A percentile compares a stretch with the other conserved stretches of the same genome.
phyloP scores from a whole-genome alignment of 2,888 invertebrate genomes.

The Electrophaes corylata region DNA sequence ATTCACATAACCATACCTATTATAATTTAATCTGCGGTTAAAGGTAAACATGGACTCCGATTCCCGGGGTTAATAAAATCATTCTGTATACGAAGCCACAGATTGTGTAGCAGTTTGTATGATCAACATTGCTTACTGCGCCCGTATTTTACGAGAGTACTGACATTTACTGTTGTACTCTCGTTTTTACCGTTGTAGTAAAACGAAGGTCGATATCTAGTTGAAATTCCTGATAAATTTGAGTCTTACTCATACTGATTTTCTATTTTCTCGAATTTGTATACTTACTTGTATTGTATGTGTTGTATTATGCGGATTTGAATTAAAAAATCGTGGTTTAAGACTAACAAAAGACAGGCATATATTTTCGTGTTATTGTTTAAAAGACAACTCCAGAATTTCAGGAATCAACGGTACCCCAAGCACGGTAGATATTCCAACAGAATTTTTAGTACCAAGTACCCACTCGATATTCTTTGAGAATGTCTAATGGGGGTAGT shows the following conservation, averaged over 20 bases:
- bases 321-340: no score
- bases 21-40: conserved; percentile 31
- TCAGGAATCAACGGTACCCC: no score
- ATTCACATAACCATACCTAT: conserved; percentile 29
- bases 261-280: conserved; percentile 35
- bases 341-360: no score
- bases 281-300: no score
- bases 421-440: no score
- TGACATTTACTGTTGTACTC: conserved; percentile 77
- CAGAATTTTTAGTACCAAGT: no score
- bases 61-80: conserved; percentile 75
- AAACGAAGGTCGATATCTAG: conserved; percentile 69
- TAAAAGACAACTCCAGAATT: no score
- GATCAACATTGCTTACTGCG: conserved; percentile 52
- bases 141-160: conserved; percentile 65
- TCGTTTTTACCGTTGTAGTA: conserved; percentile 70
- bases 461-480: no score
- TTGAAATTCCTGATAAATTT: conserved; percentile 39
- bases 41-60: conserved; percentile 62
- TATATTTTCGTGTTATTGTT: no score
- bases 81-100: conserved; percentile 61
- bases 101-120: conserved; percentile 17
- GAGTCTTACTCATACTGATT: conserved; percentile 40
- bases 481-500: no score
- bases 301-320: conserved; percentile 19